Conservation (phyloP, 2,888 invertebrate genomes). For the Ochlodes sylvanus region DNA sequence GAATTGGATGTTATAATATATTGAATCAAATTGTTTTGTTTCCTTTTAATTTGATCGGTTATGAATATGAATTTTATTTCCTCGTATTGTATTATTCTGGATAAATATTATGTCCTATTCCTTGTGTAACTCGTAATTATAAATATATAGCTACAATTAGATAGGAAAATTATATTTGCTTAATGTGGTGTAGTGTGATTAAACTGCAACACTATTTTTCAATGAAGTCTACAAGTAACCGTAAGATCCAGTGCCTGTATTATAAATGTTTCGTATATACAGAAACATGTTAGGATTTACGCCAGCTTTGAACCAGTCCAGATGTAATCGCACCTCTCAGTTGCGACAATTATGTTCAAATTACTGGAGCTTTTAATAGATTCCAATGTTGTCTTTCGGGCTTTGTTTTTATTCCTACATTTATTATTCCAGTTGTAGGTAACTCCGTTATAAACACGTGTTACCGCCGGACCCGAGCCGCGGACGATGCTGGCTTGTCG, state of each 20-base stretch:
- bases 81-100: neutral
- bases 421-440: neutral
- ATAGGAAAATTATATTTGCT: conserved; percentile 14
- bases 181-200: conserved; percentile 17
- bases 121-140: neutral
- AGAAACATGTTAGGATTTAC: neutral
- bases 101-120: neutral
- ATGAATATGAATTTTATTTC: conserved; percentile 9
- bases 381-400: neutral
- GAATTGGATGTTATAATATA: conserved; percentile 10
- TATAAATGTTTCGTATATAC: neutral
- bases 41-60: neutral
- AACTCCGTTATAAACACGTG: neutral
- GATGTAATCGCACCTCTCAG: neutral
- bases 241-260: conserved; percentile 3
- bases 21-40: conserved; percentile 14
- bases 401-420: too few species aligned
- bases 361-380: neutral
- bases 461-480: conserved; percentile 11
- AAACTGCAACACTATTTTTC: conserved; percentile 14
- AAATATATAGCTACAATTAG: neutral
- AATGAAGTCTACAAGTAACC: conserved; percentile 2
- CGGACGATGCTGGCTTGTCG: conserved; percentile 41
- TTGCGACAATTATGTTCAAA: neutral
- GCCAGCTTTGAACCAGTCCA: neutral